Evolutionary conservation across 2,113 vertebrate genomes (phyloP), one percentile per base, ranked within the genome.

Genomic region (Etia nguti): DNA sequence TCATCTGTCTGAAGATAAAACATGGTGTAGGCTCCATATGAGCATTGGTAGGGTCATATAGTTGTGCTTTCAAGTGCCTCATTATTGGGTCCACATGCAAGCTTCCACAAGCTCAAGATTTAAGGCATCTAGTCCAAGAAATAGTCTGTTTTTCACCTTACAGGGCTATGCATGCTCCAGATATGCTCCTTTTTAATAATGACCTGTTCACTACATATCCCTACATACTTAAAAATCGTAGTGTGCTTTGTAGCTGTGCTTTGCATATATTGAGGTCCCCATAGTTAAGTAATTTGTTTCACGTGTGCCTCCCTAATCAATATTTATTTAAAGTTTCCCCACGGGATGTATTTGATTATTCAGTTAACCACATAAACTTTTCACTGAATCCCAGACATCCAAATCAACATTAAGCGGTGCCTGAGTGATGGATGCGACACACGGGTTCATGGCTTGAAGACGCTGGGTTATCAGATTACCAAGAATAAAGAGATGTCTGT

Each of bases 361-460:
- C 85, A 81, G n/a, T 60, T 91, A 89, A 94, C 83, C 6, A 12
- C n/a, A 34, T 82, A 80, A 48, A 86, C 31, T 86, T 50, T 9
- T 55, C 46, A 43, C 81, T 54, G 41, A 90, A 91, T 12, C 26
- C 59, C 96, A 99, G 99, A 98, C 95, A 96, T 99, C 77, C 98
- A 99, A 96, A 99, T 99, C 86, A 99, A 99, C 95, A 98, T 99
- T 92, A 99, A 99, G 90, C 98, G 98, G 18, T 99, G 99, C 94
- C 95, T 99, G 86, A 99, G 98, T 1, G 98, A 99, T 43, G 99
- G 99, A 1, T 99, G 99, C 70, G 99, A 99, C 95, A 99, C 98
- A 0, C 97, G 99, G 22, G 98, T 99, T 92, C 98, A 98, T 8
- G 99, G 99, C 20, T 96, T 99, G 75, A 96, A 98, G 95, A 98